phyloP scores from a whole-genome alignment of 2,888 invertebrate genomes.

The Tubulanus polymorphus region DNA sequence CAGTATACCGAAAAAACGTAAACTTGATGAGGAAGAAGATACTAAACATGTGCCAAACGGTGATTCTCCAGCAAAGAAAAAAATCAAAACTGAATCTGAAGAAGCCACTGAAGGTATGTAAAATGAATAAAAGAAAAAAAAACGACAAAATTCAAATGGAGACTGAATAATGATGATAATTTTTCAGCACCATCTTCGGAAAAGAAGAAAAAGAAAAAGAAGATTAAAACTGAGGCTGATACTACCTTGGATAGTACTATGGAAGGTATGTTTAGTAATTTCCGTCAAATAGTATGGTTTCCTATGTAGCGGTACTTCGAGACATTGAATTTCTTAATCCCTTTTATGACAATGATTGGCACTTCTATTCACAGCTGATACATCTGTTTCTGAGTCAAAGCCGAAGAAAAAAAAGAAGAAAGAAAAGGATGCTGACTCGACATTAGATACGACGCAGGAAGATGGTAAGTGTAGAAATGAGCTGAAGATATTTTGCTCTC shows the following conservation, averaged over 20 bases:
- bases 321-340: neutral
- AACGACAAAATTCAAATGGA: too few relatives aligned
- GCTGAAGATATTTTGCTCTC: too few relatives aligned
- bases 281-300: too few relatives aligned
- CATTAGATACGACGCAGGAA: neutral
- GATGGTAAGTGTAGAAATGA: too few relatives aligned
- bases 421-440: neutral
- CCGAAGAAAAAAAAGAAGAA: neutral
- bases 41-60: conserved; percentile 11
- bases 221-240: conserved; percentile 3
- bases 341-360: neutral
- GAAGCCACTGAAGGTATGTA: too few relatives aligned
- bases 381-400: neutral
- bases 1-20: conserved; percentile 48
- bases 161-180: neutral
- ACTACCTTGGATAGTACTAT: too few relatives aligned
- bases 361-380: neutral
- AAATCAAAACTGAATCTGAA: neutral
- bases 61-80: neutral
- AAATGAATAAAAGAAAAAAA: too few relatives aligned
- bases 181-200: neutral
- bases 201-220: too few relatives aligned
- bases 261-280: too few relatives aligned
- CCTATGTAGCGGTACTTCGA: too few relatives aligned
- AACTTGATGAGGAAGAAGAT: conserved; percentile 33